Base-by-base conservation (phyloP, 2,113 vertebrate species). In the Oncorhynchus nerka region DNA sequence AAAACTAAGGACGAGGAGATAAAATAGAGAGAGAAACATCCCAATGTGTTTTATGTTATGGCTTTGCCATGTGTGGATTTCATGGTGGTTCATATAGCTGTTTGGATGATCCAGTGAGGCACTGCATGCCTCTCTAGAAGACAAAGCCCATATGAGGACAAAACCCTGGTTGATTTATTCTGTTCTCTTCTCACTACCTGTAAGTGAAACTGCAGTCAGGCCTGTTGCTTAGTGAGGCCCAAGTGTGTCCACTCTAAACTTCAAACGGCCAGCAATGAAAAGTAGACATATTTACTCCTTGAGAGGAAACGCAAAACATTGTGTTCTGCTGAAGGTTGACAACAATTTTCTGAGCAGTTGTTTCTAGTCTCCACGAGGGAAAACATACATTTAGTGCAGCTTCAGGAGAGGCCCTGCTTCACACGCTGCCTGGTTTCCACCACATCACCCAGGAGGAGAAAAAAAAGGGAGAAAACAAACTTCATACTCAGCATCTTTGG, bases 271-370 rank as follows among this genome's bases (percentile, higher is more conserved):
- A 76, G 8, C 78, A 85, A 87, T 85, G 62, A 82, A 78, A 84
- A 87, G 69, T 86, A 90, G 83, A 62, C 78, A 70, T 3, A 62
- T 84, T 87, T 83, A 81, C 71, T 87, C 82, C 78, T 28, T 70
- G 83, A 74, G 76, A 85, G 78, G 68, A 80, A 83, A 79, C 65
- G 64, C 76, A 85, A 49, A 88, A 84, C 84, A 68, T 55, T 64
- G 79, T 83, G 78, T 83, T 76, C 83, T 79, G 67, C 30, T 24
- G 70, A 73, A 85, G 81, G 89, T 90, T 83, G 83, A 76, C 88
- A 90, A 90, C 84, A 89, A 90, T 28, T 28, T 28, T 28, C 83
- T 90, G 84, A 77, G n/a, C 20, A 75, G 83, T 83, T 79, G 82
- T 75, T 86, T 48, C 81, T 84, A 85, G 86, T 86, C 83, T 78